phyloP scores from a whole-genome alignment of 2,888 invertebrate species.

The Hecatera dysodea region DNA sequence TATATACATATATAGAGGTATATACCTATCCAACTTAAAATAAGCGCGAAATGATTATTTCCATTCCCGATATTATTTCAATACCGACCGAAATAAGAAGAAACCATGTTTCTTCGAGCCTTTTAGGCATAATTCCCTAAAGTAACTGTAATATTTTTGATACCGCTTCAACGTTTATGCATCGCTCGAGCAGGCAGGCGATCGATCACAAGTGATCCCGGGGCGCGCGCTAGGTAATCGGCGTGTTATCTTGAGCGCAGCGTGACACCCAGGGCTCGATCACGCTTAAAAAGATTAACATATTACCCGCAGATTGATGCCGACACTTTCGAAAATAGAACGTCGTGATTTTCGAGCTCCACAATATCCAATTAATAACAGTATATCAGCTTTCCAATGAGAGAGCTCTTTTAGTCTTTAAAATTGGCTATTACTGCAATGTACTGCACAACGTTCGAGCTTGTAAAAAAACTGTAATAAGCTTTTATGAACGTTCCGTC shows the following conservation, averaged over 20 bases:
- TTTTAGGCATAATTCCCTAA: slow-evolving; percentile 21
- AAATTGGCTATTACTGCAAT: slow-evolving; percentile 78
- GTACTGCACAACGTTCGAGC: slow-evolving; percentile 62
- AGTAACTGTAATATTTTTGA: slow-evolving; percentile 44
- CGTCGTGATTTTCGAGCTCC: slow-evolving; percentile 67
- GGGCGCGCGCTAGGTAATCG: slow-evolving; percentile 70
- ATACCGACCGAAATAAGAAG: background rate
- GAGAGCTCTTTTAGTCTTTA: slow-evolving; percentile 73
- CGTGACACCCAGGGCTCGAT: slow-evolving; percentile 74
- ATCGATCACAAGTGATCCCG: slow-evolving; percentile 73
- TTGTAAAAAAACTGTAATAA: slow-evolving; percentile 39
- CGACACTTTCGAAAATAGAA: slow-evolving; percentile 69
- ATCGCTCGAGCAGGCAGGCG: slow-evolving; percentile 63
- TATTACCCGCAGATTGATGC: slow-evolving; percentile 77
- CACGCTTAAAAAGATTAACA: slow-evolving; percentile 83
- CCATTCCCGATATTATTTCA: slow-evolving; percentile 2
- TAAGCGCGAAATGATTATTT: background rate
- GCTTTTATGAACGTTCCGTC: slow-evolving; percentile 35
- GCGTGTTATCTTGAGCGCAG: slow-evolving; percentile 75
- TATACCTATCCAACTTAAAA: background rate
- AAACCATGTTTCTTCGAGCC: slow-evolving; percentile 25
- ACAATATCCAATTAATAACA: slow-evolving; percentile 72
- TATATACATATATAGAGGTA: background rate
- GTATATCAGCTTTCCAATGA: slow-evolving; percentile 75
- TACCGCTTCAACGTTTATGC: slow-evolving; percentile 40